Evolutionary conservation across 2,797 vertebrate genomes (phyloP), one percentile per base, ranked within the genome.

Genomic region (Phalanger gymnotis): DNA sequence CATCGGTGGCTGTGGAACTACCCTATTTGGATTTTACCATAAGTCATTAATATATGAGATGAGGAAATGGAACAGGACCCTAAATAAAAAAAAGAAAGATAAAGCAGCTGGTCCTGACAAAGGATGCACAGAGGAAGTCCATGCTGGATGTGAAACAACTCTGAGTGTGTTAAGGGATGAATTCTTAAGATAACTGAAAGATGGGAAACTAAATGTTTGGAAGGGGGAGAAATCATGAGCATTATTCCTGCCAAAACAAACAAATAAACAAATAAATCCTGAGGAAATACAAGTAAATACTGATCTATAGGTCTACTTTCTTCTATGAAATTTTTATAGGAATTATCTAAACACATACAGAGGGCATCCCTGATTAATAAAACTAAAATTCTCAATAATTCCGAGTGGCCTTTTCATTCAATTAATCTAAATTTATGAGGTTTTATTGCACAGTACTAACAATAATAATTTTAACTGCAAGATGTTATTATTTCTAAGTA

Each of bases 401-500:
- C 7, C 47, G 9, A 87, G 47, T 87, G 40, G 22, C 13, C 9
- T 87, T 47, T 87, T 87, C 73, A 87, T 93, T 34, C 55, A 97
- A 95, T 87, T 53, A 47, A 81, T 54, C 51, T 81, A 34, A 92
- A 66, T 55, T 52, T 94, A 19, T 93, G 92, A 94, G 34, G 40
- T 66, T 91, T 92, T 90, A 53, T 51, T 87, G 19, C 14, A 47
- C 27, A 57, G 91, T 94, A 66, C 16, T n/a, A 61, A 93, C 57
- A 66, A 5, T 27, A 31, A 57, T 0, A 16, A 73, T 89, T 89
- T 94, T 95, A 90, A 66, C 11, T 87, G 25, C 47, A 27, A 93
- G 47, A 91, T 57, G 22, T 73, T 66, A 92, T 5, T 93, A 94
- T 93, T 94, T 91, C 47, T 92, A 92, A 93, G 81, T 61, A 92